Evolutionary conservation across 2,888 invertebrate genomes (phyloP).

Genomic region (Epinotia nisella): DNA sequence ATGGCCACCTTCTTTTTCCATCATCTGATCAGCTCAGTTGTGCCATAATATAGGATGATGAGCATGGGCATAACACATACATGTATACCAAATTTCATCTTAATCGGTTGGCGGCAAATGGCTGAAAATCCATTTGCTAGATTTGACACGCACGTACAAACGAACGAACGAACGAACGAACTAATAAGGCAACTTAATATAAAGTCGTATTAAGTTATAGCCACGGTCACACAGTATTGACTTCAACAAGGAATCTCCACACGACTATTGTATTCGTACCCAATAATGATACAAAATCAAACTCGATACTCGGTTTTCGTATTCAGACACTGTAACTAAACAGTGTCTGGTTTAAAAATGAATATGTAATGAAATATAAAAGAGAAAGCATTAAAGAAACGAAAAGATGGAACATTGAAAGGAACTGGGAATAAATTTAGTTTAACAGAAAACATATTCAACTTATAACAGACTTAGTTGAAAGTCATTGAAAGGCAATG

Average conservation of each 20-base stretch:
- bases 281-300: background rate
- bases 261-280: background rate
- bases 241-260: background rate
- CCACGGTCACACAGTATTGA: background rate
- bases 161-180: too few relatives aligned
- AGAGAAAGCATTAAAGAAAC: slow-evolving; percentile 2
- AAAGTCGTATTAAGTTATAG: too few relatives aligned
- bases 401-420: background rate
- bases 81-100: too few relatives aligned
- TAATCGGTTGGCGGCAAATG: too few relatives aligned
- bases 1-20: too few relatives aligned
- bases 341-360: slow-evolving; percentile 4
- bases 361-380: slow-evolving; percentile 23
- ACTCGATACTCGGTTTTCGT: background rate
- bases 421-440: background rate
- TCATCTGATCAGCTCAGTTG: too few relatives aligned
- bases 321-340: background rate
- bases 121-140: too few relatives aligned
- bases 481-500: slow-evolving; percentile 5
- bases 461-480: slow-evolving; percentile 16
- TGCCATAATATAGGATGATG: too few relatives aligned
- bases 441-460: slow-evolving; percentile 2
- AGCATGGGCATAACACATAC: too few relatives aligned
- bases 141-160: too few relatives aligned
- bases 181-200: too few relatives aligned